Conservation (phyloP, 2,113 vertebrate species). For the Leptocoma aspasia region DNA sequence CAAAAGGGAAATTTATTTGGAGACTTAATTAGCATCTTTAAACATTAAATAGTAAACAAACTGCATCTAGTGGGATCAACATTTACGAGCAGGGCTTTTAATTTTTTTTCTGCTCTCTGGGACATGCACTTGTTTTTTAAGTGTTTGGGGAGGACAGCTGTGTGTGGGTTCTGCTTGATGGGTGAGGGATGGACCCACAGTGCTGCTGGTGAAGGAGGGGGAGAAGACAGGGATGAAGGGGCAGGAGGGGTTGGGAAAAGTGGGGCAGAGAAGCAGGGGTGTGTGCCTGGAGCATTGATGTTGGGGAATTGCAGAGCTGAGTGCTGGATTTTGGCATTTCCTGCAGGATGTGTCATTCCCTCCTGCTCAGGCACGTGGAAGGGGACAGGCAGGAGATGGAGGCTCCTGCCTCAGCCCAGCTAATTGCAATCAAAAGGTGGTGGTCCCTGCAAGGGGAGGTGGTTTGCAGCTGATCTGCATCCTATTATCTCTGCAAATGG, state of each 20-base stretch:
- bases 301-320: not conserved
- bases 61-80: constrained; percentile 60
- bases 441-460: constrained; percentile 5
- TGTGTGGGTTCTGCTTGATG: not conserved
- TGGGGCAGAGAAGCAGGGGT: not conserved
- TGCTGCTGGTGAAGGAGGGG: not conserved
- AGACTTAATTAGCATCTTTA: constrained; percentile 76
- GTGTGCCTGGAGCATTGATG: not conserved
- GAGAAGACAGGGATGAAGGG: not conserved
- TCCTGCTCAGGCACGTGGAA: not conserved
- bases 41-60: constrained; percentile 79
- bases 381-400: not conserved
- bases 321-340: not conserved
- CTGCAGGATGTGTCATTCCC: not conserved
- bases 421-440: constrained; percentile 9
- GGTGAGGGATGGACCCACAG: not conserved
- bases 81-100: constrained; percentile 58
- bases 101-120: not conserved
- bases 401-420: not conserved
- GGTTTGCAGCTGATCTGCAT: constrained; percentile 34
- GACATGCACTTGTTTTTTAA: not conserved
- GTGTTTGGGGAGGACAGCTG: not conserved
- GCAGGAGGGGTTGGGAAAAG: not conserved
- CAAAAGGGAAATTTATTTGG: constrained; percentile 60
- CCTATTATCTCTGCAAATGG: constrained; percentile 41